phyloP scores from a whole-genome alignment of 2,113 vertebrate species.

The Crotalus tigris region DNA sequence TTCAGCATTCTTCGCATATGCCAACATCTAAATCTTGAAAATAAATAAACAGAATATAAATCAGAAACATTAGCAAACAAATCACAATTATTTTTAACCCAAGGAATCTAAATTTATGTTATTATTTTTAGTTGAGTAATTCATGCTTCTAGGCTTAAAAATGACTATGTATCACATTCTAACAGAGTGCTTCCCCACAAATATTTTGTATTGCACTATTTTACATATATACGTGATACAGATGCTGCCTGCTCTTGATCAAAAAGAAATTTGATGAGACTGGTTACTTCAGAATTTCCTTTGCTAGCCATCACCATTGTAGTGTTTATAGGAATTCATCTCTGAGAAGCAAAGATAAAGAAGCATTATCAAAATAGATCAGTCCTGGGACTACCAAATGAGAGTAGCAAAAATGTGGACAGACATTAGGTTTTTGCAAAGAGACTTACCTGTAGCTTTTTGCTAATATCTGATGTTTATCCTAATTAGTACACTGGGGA shows the following conservation, averaged over 20 bases:
- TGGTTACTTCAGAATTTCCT: background rate
- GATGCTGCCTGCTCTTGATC: background rate
- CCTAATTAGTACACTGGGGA: background rate
- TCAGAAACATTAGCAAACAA: conserved; percentile 9
- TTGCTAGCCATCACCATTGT: background rate
- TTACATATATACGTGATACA: accelerated
- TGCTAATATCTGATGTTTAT: background rate
- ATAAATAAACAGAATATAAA: background rate
- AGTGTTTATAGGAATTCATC: background rate
- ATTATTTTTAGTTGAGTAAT: conserved; percentile 12
- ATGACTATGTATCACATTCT: background rate
- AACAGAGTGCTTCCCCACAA: conserved; percentile 7
- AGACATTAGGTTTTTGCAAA: background rate
- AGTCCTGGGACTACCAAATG: background rate
- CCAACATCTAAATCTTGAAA: background rate
- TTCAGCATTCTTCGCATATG: background rate
- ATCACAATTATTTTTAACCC: conserved; percentile 33
- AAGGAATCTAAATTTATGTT: conserved; percentile 41
- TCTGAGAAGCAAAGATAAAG: background rate
- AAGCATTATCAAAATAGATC: background rate
- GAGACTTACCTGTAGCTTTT: background rate
- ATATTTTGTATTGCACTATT: background rate
- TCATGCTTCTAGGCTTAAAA: conserved; percentile 40
- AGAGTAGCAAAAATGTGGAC: background rate
- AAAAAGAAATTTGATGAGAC: background rate